Conservation (phyloP, 1,140 invertebrate species). For the Aphelinus atriplicis region DNA sequence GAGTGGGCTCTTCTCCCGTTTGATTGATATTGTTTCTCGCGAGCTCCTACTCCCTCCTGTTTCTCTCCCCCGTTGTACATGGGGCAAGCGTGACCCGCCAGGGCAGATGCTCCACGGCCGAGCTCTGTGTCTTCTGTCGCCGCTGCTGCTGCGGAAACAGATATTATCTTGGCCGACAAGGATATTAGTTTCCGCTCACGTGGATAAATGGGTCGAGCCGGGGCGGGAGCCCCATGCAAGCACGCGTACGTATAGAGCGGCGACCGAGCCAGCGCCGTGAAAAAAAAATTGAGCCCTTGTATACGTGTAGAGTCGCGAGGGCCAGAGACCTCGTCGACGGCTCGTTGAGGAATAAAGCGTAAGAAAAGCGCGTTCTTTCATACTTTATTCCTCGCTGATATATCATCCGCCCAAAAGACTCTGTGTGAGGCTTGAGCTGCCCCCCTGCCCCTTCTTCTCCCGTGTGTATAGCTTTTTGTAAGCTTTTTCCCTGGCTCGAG, state of each 20-base stretch:
- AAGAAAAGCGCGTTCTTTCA: not conserved
- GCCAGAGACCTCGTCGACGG: too few relatives aligned
- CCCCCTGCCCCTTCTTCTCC: not conserved
- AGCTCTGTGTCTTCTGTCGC: not conserved
- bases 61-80: too few relatives aligned
- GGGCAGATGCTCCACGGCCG: not conserved
- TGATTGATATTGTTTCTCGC: too few relatives aligned
- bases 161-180: conserved; percentile 38
- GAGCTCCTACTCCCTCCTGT: too few relatives aligned
- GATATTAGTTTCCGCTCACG: conserved; percentile 38
- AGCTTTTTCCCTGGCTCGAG: not conserved
- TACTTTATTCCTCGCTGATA: conserved; percentile 9
- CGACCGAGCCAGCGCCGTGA: too few relatives aligned
- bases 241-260: too few relatives aligned
- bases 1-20: too few relatives aligned
- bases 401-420: conserved; percentile 17
- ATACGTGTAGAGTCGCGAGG: too few relatives aligned
- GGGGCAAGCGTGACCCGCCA: too few relatives aligned
- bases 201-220: conserved; percentile 34
- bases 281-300: too few relatives aligned
- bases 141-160: conserved; percentile 27
- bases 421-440: not conserved
- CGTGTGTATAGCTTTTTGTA: not conserved
- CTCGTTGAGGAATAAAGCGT: too few relatives aligned
- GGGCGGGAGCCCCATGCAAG: too few relatives aligned